A percentile compares a stretch with the other conserved stretches of the same genome.
phyloP scores from a whole-genome alignment of 2,797 vertebrate species.

The Percopsis omiscomaycus region DNA sequence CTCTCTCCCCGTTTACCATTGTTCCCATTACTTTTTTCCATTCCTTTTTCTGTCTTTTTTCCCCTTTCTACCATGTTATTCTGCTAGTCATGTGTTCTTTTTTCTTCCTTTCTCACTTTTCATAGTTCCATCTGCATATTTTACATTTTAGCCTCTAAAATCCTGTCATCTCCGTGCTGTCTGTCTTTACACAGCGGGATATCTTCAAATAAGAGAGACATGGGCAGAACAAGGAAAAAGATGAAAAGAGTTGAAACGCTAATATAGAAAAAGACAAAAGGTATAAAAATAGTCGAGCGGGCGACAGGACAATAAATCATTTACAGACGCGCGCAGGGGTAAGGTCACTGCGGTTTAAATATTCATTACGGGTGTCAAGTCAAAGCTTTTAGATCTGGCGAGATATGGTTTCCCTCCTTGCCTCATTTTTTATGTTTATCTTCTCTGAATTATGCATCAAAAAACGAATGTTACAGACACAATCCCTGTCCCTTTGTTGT shows the following conservation, averaged over 20 bases:
- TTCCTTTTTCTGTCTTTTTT: background rate
- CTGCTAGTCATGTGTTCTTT: background rate
- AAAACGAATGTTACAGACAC: conserved; percentile 50
- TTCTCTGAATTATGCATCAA: conserved; percentile 65
- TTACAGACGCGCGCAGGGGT: conserved; percentile 40
- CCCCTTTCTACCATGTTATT: background rate
- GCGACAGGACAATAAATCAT: conserved; percentile 60
- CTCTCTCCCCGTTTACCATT: background rate
- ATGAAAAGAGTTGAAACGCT: conserved; percentile 10
- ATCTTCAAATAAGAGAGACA: conserved; percentile 6
- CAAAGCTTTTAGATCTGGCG: conserved; percentile 57
- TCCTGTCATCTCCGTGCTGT: conserved; percentile 8
- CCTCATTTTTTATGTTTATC: conserved; percentile 60
- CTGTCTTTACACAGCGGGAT: conserved; percentile 8
- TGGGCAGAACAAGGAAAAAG: conserved; percentile 31
- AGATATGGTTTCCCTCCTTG: conserved; percentile 43
- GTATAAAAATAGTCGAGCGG: conserved; percentile 64
- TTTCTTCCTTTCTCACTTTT: conserved; percentile 29
- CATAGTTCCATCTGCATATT: conserved; percentile 11
- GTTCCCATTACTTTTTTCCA: background rate
- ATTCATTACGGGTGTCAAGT: conserved; percentile 67
- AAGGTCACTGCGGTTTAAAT: conserved; percentile 66
- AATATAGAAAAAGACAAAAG: conserved; percentile 36
- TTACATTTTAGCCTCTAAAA: background rate
- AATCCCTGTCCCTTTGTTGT: conserved; percentile 17